These are phyloP conservation scores for Danio aesculapii DNA, from an alignment of 2,797 vertebrate species.

Conservation along the genomic window DNA sequence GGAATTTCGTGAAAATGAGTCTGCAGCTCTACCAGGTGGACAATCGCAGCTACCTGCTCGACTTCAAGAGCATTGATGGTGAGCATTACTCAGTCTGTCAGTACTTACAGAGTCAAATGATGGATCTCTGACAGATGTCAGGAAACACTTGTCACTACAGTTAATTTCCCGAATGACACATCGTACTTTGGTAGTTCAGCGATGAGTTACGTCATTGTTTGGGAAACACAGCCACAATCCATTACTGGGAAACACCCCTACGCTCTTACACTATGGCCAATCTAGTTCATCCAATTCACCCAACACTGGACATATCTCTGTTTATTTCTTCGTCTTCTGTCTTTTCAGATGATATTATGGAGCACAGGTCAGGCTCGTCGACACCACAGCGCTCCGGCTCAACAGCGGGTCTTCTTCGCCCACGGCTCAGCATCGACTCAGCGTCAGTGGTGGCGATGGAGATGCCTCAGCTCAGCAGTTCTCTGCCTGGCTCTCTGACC, in stretches of 20 bases:
- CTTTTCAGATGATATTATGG: conserved; percentile 87
- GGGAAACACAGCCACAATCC: no score
- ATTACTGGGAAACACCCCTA: no score
- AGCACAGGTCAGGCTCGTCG: conserved; percentile 92
- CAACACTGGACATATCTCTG: no score
- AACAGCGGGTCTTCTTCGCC: conserved; percentile 86
- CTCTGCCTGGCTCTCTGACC: conserved; percentile 86
- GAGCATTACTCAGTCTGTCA: conserved; percentile 51
- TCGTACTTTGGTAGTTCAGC: no score
- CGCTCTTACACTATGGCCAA: no score
- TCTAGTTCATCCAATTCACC: no score
- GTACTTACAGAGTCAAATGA: no score
- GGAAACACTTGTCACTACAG: no score
- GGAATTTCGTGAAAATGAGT: conserved; percentile 98
- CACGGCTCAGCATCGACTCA: conserved; percentile 91
- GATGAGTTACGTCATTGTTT: no score
- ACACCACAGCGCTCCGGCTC: conserved; percentile 95
- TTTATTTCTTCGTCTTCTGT: no score
- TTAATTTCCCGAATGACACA: no score
- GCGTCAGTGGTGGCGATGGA: conserved; percentile 75
- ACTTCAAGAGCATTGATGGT: conserved; percentile 99
- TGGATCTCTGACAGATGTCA: no score
- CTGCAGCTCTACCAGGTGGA: conserved; percentile 98
- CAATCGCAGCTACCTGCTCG: conserved; percentile 95
- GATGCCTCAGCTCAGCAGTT: conserved; percentile 85